Percentiles rank a stretch among this genome's conserved stretches.
Conservation (phyloP, 1,140 invertebrate genomes). For the Eupeodes corollae region DNA sequence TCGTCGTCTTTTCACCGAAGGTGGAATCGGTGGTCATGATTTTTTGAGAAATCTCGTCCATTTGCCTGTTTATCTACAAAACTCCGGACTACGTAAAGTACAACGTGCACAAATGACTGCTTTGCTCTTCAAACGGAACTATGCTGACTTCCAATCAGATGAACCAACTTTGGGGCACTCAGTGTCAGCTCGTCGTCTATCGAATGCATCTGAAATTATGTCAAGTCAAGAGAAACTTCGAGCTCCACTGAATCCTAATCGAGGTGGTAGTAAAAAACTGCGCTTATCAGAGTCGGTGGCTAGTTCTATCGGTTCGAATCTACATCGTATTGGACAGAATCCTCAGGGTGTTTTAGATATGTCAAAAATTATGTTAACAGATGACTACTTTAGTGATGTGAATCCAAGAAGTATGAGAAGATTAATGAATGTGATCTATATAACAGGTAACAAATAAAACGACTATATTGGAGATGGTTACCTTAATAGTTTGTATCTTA, state of each 20-base stretch:
- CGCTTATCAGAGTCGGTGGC: constrained; percentile 77
- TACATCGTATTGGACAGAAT: constrained; percentile 56
- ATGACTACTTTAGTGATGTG: constrained; percentile 95
- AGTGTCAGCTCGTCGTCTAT: constrained; percentile 59
- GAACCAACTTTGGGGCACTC: constrained; percentile 41
- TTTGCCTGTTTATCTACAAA: constrained; percentile 94
- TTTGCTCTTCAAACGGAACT: constrained; percentile 35
- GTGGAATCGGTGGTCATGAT: constrained; percentile 85
- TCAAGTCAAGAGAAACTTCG: constrained; percentile 61
- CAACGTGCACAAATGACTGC: constrained; percentile 76
- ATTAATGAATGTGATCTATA: constrained; percentile 94
- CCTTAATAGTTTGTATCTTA: constrained; percentile 8
- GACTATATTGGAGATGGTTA: not conserved
- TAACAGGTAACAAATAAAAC: constrained; percentile 56
- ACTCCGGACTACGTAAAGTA: constrained; percentile 81
- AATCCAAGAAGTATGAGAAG: constrained; percentile 93
- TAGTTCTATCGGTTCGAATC: constrained; percentile 77
- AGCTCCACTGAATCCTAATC: constrained; percentile 33
- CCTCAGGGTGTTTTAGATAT: constrained; percentile 53
- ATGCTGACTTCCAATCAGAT: constrained; percentile 24
- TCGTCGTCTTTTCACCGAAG: constrained; percentile 70
- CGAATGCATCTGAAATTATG: constrained; percentile 67
- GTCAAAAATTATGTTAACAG: constrained; percentile 79
- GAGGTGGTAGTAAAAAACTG: constrained; percentile 54
- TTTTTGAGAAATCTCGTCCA: constrained; percentile 95